A percentile compares a stretch with the other conserved stretches of the same genome.
Conservation (phyloP, 2,888 invertebrate genomes). For the Drosophila nigricruria region DNA sequence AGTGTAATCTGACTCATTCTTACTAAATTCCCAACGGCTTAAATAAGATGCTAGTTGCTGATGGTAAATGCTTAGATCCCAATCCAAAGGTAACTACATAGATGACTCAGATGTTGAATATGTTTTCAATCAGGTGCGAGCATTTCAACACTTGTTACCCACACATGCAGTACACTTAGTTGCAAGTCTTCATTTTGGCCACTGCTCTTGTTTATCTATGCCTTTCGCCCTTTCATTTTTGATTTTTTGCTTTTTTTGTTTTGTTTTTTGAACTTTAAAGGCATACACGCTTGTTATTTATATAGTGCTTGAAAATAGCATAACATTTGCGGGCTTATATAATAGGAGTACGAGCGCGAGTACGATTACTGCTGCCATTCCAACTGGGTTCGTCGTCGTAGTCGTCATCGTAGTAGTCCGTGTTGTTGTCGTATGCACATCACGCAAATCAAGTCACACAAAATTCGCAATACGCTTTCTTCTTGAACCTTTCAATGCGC, state of each 20-base stretch:
- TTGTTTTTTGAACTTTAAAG: slow-evolving; percentile 37
- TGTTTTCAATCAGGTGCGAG: neutral
- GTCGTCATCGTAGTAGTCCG: slow-evolving; percentile 12
- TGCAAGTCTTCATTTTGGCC: slow-evolving; percentile 18
- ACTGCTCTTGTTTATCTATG: slow-evolving; percentile 43
- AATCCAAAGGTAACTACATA: neutral
- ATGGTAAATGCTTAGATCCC: neutral
- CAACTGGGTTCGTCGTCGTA: slow-evolving; percentile 42
- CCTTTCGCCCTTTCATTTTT: slow-evolving; percentile 72
- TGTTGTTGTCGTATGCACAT: slow-evolving; percentile 69
- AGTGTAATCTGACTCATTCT: no score
- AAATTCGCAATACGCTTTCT: slow-evolving; percentile 69
- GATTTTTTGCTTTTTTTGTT: neutral
- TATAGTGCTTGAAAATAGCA: slow-evolving; percentile 76
- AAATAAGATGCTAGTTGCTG: neutral
- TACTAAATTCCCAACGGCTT: neutral
- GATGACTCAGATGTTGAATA: neutral
- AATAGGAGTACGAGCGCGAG: slow-evolving; percentile 38
- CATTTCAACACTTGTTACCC: slow-evolving; percentile 8
- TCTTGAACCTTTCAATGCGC: slow-evolving; percentile 73
- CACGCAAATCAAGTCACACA: slow-evolving; percentile 78
- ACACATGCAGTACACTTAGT: slow-evolving; percentile 13
- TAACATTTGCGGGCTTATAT: slow-evolving; percentile 75
- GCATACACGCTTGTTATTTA: slow-evolving; percentile 70
- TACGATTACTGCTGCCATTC: slow-evolving; percentile 35